A percentile compares a stretch with the other conserved stretches of the same genome.
These are phyloP conservation scores for Limnothrissa miodon DNA, from an alignment of 2,113 vertebrate genomes.

Conservation along the genomic window DNA sequence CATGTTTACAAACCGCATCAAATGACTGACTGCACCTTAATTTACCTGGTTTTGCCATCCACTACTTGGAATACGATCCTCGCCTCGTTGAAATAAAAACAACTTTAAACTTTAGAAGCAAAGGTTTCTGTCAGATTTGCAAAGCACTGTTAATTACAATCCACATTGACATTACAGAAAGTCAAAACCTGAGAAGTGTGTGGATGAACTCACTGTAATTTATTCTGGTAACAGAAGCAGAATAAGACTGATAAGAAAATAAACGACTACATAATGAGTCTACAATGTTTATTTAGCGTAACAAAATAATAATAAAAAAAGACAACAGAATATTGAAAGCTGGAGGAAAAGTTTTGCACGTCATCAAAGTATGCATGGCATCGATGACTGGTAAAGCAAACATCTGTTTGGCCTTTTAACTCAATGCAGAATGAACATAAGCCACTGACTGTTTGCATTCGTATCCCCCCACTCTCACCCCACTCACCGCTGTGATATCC, in stretches of 20 bases:
- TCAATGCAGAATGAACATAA: background rate
- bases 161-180: no score
- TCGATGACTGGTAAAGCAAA: background rate
- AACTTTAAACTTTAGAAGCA: no score
- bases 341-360: background rate
- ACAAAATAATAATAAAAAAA: slow-evolving; percentile 1
- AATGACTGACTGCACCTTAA: no score
- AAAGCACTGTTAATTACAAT: no score
- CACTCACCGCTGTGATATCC: background rate
- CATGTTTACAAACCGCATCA: no score
- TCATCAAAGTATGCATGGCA: background rate
- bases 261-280: background rate
- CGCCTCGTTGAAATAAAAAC: no score
- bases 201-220: background rate
- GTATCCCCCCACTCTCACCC: background rate
- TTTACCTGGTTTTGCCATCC: no score
- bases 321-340: slow-evolving; percentile 8
- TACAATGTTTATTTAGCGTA: slow-evolving; percentile 4
- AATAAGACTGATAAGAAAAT: background rate
- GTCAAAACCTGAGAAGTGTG: background rate
- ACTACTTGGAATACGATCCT: no score
- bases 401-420: background rate
- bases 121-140: no score
- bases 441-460: background rate
- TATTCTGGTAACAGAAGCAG: background rate